Base-by-base conservation (phyloP, 2,113 vertebrate genomes). In the Elephantulus edwardii region DNA sequence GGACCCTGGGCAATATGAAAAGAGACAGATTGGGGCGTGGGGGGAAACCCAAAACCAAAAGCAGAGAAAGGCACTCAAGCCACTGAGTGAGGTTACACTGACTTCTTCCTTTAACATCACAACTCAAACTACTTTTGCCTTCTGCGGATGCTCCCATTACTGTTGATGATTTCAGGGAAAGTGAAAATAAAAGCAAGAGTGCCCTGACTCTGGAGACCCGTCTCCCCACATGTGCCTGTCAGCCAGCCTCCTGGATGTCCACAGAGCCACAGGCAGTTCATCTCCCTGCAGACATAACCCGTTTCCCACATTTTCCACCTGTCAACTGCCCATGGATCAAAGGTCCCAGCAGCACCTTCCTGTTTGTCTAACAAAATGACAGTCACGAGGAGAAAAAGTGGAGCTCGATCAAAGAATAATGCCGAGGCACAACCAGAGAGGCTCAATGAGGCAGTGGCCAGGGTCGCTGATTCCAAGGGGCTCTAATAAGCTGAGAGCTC, bases 181-280 rank as follows among this genome's bases (percentile, higher is more conserved):
- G 83, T 8, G 6, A 5, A 83, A 71, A 60, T 10, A 17, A 50
- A 50, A 60, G 38, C 56, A 26, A 68, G 58, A 33, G 40, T 16
- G 35, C 19, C 68, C 54, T 9, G 3, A 17, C 4, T 72, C 80
- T 22, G 33, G 8, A 4, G 24, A 26, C 22, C 16, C 42, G 10
- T 12, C 20, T 28, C 30, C 38, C 38, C 30, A 13, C 10, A 38
- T 50, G 0, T 0, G 8, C 24, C 46, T 33, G 40, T 12, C n/a
- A 60, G 22, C 44, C 3, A 35, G 60, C 48, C 80, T 75, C 66
- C 1, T 1, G 35, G 35, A 50, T 35, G 28, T 20, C 14, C 38
- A 35, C 62, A 0, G 9, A 48, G 66, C 60, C 3, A 0, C 46
- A 0, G 11, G 6, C 1, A 4, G 52, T 35, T 79, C 66, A 10